phyloP scores from a whole-genome alignment of 2,113 vertebrate species.

The Calyptomena viridis region DNA sequence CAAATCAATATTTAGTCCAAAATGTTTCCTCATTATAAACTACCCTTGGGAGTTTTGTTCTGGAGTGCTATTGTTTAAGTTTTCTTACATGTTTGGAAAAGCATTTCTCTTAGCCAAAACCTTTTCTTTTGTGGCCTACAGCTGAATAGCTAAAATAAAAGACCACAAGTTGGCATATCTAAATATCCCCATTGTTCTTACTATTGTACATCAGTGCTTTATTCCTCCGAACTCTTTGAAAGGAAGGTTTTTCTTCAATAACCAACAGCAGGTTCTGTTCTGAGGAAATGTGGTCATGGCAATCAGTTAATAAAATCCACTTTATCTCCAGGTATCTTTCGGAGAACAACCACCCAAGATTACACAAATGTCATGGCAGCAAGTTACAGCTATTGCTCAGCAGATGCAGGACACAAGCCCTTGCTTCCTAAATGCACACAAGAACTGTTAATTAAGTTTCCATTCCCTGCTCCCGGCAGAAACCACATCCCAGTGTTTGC shows the following conservation, averaged over 20 bases:
- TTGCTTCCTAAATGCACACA: not conserved
- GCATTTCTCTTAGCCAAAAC: not conserved
- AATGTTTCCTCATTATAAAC: not conserved
- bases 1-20: not conserved
- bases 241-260: not conserved
- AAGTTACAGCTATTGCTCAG: not conserved
- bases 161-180: not conserved
- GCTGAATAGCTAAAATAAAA: not conserved
- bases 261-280: not conserved
- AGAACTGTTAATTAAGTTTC: not conserved
- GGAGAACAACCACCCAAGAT: not conserved
- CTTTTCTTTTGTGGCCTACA: not conserved
- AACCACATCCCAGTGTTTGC: not conserved
- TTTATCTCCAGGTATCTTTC: not conserved
- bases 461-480: slow-evolving; percentile 1
- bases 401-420: not conserved
- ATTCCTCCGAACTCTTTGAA: not conserved
- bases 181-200: not conserved
- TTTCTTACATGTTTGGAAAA: not conserved
- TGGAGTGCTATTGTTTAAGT: not conserved
- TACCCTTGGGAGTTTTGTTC: not conserved
- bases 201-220: not conserved
- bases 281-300: not conserved
- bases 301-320: not conserved
- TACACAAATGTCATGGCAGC: rapidly evolving